These are phyloP conservation scores for Clanis bilineata DNA, from an alignment of 2,888 invertebrate species.

Conservation along the genomic window DNA sequence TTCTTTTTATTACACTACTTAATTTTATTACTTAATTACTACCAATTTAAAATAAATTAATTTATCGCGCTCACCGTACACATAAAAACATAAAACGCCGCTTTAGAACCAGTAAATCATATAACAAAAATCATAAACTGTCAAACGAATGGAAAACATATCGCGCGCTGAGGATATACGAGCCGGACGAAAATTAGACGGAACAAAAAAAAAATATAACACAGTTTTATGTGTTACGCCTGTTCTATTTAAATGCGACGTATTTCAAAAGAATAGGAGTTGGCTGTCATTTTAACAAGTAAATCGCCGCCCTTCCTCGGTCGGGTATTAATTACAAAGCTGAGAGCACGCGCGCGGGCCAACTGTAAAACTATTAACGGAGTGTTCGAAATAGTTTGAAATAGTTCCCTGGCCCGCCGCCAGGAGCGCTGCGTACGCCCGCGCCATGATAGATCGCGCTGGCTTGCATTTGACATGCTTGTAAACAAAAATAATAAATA, in stretches of 20 bases:
- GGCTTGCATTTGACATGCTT: conserved; percentile 67
- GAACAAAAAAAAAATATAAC: conserved; percentile 30
- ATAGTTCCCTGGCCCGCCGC: conserved; percentile 72
- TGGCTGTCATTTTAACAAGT: conserved; percentile 50
- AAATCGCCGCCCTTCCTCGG: conserved; percentile 42
- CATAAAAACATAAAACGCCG: conserved; percentile 25
- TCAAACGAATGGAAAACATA: conserved; percentile 36
- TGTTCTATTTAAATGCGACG: conserved; percentile 39
- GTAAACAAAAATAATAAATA: conserved; percentile 76
- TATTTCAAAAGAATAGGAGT: conserved; percentile 41
- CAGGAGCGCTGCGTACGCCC: conserved; percentile 51
- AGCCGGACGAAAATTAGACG: conserved; percentile 22
- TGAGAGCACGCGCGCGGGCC: conserved; percentile 48
- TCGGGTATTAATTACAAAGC: conserved; percentile 66
- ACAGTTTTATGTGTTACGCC: conserved; percentile 37
- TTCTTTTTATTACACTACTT: conserved; percentile 16
- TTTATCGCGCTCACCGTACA: conserved; percentile 18
- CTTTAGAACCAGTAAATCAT: conserved; percentile 44
- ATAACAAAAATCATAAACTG: conserved; percentile 34
- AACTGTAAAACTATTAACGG: conserved; percentile 73
- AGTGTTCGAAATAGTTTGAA: conserved; percentile 62
- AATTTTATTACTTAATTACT: conserved; percentile 30
- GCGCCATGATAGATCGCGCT: conserved; percentile 59
- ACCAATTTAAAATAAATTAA: conserved; percentile 27
- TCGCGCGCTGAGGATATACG: conserved; percentile 30